A percentile compares a stretch with the other conserved stretches of the same genome.
Conservation (phyloP, 2,113 vertebrate species). For the Elachura formosa region DNA sequence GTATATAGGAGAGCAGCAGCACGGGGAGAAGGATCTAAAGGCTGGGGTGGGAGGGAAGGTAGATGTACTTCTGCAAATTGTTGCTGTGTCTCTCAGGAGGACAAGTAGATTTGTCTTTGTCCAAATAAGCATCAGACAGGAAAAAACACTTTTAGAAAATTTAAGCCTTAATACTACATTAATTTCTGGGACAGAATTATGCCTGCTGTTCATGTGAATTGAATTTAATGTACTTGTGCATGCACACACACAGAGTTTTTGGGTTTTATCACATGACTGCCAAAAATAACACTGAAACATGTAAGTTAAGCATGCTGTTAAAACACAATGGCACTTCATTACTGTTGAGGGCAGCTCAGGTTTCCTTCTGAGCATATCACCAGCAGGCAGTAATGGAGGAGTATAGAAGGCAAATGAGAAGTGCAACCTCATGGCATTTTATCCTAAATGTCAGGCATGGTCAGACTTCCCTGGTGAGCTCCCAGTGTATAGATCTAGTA, state of each 20-base stretch:
- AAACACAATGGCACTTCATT: neutral
- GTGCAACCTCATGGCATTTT: neutral
- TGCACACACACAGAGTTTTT: neutral
- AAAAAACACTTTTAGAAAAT: neutral
- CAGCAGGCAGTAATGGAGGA: neutral
- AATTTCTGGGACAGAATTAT: neutral
- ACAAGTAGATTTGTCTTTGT: neutral
- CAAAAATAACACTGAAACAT: conserved; percentile 17
- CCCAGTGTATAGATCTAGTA: neutral
- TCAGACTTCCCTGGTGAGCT: neutral
- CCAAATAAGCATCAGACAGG: neutral
- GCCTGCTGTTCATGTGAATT: neutral
- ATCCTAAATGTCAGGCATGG: neutral
- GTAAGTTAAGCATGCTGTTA: neutral
- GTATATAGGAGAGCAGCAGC: neutral
- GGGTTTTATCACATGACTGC: neutral
- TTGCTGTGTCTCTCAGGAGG: neutral
- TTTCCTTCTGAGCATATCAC: neutral
- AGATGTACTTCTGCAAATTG: neutral
- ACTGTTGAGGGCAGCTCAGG: neutral
- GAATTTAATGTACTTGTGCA: neutral
- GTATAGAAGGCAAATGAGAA: neutral
- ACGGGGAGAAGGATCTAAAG: neutral
- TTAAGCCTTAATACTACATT: neutral
- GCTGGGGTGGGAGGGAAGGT: neutral